phyloP scores from a whole-genome alignment of 2,113 vertebrate genomes.

The Hemibagrus wyckioides region DNA sequence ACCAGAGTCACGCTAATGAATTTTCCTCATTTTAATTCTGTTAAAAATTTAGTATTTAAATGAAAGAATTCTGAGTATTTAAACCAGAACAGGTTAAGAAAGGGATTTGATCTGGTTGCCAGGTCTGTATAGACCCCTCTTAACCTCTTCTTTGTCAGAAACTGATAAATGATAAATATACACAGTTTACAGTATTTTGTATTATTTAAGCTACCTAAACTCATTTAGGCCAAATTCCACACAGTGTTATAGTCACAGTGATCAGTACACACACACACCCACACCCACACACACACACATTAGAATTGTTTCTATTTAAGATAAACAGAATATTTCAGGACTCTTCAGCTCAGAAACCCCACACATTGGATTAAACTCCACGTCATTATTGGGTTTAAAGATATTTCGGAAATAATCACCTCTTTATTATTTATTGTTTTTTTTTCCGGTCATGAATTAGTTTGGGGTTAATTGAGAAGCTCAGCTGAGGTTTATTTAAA shows the following conservation, averaged over 20 bases:
- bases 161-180: background rate
- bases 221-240: background rate
- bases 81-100: no score
- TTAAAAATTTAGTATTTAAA: background rate
- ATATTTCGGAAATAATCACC: background rate
- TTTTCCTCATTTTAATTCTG: no score
- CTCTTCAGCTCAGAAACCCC: background rate
- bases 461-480: background rate
- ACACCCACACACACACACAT: background rate
- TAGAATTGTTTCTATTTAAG: background rate
- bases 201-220: background rate
- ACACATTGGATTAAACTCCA: background rate
- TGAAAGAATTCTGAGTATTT: no score
- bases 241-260: background rate
- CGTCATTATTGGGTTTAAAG: background rate
- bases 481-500: background rate
- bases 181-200: background rate
- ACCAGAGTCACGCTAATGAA: background rate
- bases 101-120: no score
- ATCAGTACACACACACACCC: background rate
- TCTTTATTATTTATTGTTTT: background rate
- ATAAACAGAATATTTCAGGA: background rate
- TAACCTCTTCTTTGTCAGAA: background rate
- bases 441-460: background rate
- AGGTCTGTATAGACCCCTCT: no score